Evolutionary conservation across 30 jellyfish, hydroid and myxozoan genomes (phyloP).

Genomic region (Hydractinia symbiolongicarpus): DNA sequence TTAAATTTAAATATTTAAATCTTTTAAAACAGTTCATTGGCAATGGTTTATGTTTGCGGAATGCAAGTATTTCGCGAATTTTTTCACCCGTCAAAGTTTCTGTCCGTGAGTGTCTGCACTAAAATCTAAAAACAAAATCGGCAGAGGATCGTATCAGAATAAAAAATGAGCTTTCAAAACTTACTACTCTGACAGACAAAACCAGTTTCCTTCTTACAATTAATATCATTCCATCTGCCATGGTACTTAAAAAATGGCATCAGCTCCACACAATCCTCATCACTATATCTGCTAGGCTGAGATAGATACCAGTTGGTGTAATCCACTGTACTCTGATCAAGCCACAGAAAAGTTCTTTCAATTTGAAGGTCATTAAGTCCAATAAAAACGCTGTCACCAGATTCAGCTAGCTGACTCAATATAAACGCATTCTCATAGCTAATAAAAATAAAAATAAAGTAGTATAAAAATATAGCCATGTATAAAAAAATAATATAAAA

Average conservation of each 20-base stretch:
- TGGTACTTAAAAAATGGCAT: constrained; percentile 47
- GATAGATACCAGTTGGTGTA: constrained; percentile 65
- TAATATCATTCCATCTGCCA: constrained; percentile 88
- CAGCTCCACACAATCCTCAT: constrained; percentile 84
- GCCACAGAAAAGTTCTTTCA: constrained; percentile 77
- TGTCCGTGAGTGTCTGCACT: too few species aligned
- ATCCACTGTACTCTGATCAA: constrained; percentile 65
- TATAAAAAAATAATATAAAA: background rate
- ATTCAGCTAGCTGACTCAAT: constrained; percentile 61
- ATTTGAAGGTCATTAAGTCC: constrained; percentile 67
- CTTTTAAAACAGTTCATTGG: too few species aligned
- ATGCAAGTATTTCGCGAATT: too few species aligned
- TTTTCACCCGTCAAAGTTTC: too few species aligned
- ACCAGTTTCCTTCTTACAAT: constrained; percentile 52
- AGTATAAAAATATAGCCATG: background rate
- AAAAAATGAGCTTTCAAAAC: background rate
- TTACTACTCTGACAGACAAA: constrained; percentile 74
- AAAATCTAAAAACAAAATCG: too few species aligned
- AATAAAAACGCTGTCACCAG: constrained; percentile 40
- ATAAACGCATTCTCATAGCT: constrained; percentile 74
- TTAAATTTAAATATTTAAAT: too few species aligned
- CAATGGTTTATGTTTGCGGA: too few species aligned
- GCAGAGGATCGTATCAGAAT: too few species aligned
- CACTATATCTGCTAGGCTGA: constrained; percentile 78
- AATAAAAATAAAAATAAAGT: background rate